Evolutionary conservation across 37 sponge, comb jelly and placozoan genomes (phyloP), one percentile per base, ranked within the genome.

Genomic region (Geodia barretti): DNA sequence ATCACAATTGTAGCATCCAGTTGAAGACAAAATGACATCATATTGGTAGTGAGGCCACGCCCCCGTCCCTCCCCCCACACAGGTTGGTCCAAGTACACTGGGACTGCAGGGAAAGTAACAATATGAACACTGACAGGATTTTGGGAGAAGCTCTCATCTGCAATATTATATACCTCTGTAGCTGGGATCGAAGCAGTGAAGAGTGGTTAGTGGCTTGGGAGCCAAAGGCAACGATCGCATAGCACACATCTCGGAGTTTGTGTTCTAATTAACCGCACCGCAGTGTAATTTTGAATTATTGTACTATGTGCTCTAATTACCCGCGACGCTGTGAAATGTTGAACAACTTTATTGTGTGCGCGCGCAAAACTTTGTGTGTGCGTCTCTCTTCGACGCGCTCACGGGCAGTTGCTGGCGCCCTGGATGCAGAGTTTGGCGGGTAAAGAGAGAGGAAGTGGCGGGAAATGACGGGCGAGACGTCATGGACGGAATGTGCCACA

Each of bases 61-160:
- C 81, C 83, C n/a, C 69, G 63, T 21, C 64, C 62, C 31, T 47
- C 61, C 0, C 35, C 47, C 94, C 94, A 94, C 42, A 94, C 41
- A 5, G 94, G 94, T 63, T 94, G 88, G 75, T 86, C 70, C 78
- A 94, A 47, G 34, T 82, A 81, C 1, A 90, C 76, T 41, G 32
- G 31, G 34, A 92, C 89, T 92, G 68, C 40, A 73, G 1, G 32
- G 23, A 35, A 81, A 41, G 23, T 28, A 1, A 69, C n/a, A n/a
- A n/a, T n/a, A n/a, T n/a, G n/a, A n/a, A n/a, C n/a, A n/a, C n/a
- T n/a, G n/a, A n/a, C n/a, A n/a, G n/a, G n/a, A n/a, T n/a, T n/a
- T n/a, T n/a, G n/a, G n/a, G n/a, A n/a, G n/a, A n/a, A n/a, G n/a
- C n/a, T n/a, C n/a, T n/a, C n/a, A n/a, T n/a, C n/a, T n/a, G n/a